Conservation (phyloP, 53 echinoderm and acorn worm species). For the Holothuria leucospilota region DNA sequence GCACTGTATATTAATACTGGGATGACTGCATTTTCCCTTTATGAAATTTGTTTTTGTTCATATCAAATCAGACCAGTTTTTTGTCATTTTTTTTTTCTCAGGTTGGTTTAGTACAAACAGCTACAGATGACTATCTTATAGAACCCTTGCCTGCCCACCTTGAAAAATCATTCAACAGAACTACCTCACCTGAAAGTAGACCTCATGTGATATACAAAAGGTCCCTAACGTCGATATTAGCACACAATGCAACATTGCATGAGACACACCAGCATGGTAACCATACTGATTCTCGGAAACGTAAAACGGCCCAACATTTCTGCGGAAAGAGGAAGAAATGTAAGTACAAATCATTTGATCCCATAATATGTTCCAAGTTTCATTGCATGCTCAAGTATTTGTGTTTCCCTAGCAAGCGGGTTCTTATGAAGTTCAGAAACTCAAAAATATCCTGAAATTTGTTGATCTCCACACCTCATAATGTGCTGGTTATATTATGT, state of each 20-base stretch:
- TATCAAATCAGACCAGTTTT: no score
- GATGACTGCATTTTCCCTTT: background rate
- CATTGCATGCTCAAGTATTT: background rate
- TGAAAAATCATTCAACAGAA: slow-evolving; percentile 46
- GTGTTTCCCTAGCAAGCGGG: background rate
- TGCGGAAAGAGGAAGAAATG: slow-evolving; percentile 96
- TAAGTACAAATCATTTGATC: slow-evolving; percentile 65
- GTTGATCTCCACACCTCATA: no score
- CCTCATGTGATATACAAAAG: slow-evolving; percentile 89
- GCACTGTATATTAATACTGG: no score
- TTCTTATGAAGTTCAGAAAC: no score
- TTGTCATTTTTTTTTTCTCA: slow-evolving; percentile 51
- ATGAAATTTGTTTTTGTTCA: no score
- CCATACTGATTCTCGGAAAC: background rate
- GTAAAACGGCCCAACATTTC: slow-evolving; percentile 84
- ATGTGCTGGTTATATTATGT: no score
- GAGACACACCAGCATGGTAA: background rate
- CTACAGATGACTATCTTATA: slow-evolving; percentile 82
- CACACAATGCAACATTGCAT: background rate
- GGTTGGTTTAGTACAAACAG: slow-evolving; percentile 83
- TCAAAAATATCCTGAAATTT: no score
- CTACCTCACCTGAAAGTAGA: slow-evolving; percentile 35
- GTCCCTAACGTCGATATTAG: slow-evolving; percentile 33
- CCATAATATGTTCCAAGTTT: slow-evolving; percentile 25
- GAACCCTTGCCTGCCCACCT: slow-evolving; percentile 80